These are phyloP conservation scores for Galemys pyrenaicus DNA, from an alignment of 2,113 vertebrate species.

Conservation along the genomic window DNA sequence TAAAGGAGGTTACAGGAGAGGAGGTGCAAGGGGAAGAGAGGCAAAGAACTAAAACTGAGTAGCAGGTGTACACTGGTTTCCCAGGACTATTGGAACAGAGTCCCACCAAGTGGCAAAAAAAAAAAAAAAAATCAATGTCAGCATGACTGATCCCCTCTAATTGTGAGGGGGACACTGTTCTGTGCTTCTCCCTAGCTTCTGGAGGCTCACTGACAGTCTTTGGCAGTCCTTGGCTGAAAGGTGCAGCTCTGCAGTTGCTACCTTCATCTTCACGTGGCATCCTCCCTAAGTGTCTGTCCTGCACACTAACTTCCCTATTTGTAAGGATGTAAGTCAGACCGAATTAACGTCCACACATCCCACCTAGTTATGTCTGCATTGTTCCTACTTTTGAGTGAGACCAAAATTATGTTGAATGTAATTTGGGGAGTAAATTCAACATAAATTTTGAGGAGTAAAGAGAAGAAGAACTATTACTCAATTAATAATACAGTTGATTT, in stretches of 20 bases:
- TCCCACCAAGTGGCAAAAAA: neutral
- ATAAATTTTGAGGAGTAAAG: neutral
- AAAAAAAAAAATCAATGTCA: neutral
- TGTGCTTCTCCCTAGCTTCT: neutral
- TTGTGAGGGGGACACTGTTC: rapidly evolving
- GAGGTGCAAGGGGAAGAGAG: neutral
- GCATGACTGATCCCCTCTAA: neutral
- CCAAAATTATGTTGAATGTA: neutral
- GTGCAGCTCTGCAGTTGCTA: neutral
- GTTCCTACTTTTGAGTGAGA: neutral
- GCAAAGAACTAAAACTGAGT: neutral
- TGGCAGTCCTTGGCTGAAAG: neutral
- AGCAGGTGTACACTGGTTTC: neutral
- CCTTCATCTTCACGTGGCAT: neutral
- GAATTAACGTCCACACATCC: neutral
- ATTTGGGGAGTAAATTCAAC: neutral
- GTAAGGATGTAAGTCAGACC: neutral
- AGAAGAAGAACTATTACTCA: neutral
- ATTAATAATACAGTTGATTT: neutral
- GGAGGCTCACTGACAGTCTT: neutral
- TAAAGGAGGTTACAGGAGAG: neutral
- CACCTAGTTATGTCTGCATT: neutral
- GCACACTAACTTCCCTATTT: neutral
- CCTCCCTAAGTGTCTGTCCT: neutral
- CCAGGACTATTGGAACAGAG: neutral